Base-by-base conservation (phyloP, 2,888 invertebrate species). In the Xylota segnis region DNA sequence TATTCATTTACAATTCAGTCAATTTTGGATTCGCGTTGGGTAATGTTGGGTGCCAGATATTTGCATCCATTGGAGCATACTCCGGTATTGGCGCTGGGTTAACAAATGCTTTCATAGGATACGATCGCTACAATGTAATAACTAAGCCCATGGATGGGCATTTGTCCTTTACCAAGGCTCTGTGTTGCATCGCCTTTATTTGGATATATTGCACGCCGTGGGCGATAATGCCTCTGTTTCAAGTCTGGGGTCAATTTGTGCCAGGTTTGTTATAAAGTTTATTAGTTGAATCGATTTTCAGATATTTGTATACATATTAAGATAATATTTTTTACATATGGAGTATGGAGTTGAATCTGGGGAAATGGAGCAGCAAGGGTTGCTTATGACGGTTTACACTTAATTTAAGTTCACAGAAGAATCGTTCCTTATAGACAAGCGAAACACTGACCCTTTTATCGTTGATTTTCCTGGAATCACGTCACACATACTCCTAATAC, bases 21-120 rank as follows among this genome's bases (percentile, higher is more conserved):
- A 94, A 95, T 91, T 93, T 94, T 83, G 96, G 96, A 0, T 96
- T 95, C 88, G 96, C 96, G 0, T 89, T 93, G 5, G 96, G 96
- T 0, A 93, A 94, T 63, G 76, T 94, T 0, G 96, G 95, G 4
- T 97, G 97, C 89, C 95, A 96, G 90, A 93, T 96, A 84, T 96
- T 96, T 89, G 95, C 93, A 0, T 91, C 95, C 63, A 93, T 96
- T 90, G 96, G 96, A 0, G 93, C 96, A 0, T 93, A 96, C 87
- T 94, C 95, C 37, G 97, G 87, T 12, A 96, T 96, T 65, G 96
- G 95, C 0, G 96, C 95, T 0, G 93, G 94, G 4, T 94, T 95
- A 93, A 96, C 96, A 0, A 97, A 97, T 89, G 95, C 96, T 6
- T 96, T 95, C 72, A 96, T 97, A 83, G 96, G 96, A 4, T 96